Conservation (phyloP, 2,888 invertebrate genomes). For the Malachius bipustulatus region DNA sequence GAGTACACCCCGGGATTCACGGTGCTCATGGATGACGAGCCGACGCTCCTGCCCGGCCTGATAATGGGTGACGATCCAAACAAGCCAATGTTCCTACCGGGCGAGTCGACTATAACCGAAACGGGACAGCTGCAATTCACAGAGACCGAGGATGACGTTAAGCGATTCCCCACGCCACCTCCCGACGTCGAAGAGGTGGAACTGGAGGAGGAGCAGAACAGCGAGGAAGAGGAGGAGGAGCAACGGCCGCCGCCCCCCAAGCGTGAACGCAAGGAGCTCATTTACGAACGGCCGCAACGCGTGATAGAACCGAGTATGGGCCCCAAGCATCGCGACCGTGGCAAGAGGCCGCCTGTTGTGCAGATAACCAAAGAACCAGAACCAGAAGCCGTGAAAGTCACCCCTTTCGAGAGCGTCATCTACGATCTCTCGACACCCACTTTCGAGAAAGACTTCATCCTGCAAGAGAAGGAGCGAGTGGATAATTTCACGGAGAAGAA, state of each 20-base stretch:
- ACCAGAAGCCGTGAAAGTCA: constrained; percentile 16
- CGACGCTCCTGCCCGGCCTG: constrained; percentile 69
- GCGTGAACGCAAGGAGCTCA: constrained; percentile 27
- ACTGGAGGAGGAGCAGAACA: constrained; percentile 28
- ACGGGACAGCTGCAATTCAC: constrained; percentile 34
- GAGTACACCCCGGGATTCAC: constrained; percentile 70
- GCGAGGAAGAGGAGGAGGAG: constrained; percentile 26
- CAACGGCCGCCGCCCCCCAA: constrained; percentile 24
- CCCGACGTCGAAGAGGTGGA: constrained; percentile 22
- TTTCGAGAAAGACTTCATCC: constrained; percentile 31
- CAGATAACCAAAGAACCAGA: constrained; percentile 12
- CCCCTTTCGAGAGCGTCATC: constrained; percentile 18
- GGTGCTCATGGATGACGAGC: constrained; percentile 64
- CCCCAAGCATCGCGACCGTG: constrained; percentile 31
- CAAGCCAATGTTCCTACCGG: constrained; percentile 36
- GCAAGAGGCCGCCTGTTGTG: constrained; percentile 22
- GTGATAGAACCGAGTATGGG: constrained; percentile 28
- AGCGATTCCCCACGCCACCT: constrained; percentile 22
- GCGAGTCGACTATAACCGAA: constrained; percentile 34
- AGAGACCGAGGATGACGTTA: constrained; percentile 32
- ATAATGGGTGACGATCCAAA: constrained; percentile 52
- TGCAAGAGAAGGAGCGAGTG: constrained; percentile 33
- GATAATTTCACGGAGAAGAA: constrained; percentile 32
- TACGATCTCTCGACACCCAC: constrained; percentile 27
- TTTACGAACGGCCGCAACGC: constrained; percentile 33